Conservation (phyloP, 2,113 vertebrate genomes). For the Melanostigma gelatinosum region DNA sequence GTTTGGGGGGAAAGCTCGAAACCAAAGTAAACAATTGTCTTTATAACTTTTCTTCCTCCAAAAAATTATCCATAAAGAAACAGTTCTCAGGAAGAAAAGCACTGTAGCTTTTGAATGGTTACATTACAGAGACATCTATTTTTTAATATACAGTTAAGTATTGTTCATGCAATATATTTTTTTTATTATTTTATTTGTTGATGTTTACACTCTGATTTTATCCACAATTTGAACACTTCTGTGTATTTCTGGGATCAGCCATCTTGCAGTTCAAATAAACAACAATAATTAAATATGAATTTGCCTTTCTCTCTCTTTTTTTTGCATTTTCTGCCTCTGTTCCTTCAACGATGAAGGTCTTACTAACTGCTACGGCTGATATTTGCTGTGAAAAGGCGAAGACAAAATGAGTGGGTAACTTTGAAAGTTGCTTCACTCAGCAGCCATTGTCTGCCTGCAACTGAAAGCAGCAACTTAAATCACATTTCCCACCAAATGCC, state of each 20-base stretch:
- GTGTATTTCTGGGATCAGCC: neutral
- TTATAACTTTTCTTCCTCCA: too few species aligned
- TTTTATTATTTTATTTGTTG: conserved; percentile 6
- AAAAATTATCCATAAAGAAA: neutral
- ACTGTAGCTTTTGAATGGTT: neutral
- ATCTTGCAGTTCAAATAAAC: conserved; percentile 30
- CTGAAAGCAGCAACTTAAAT: neutral
- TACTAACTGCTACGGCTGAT: neutral
- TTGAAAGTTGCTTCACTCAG: neutral
- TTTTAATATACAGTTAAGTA: neutral
- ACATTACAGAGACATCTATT: neutral
- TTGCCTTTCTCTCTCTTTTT: too few species aligned
- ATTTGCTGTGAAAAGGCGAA: neutral
- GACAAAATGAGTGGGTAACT: neutral
- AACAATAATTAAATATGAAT: neutral
- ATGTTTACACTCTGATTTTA: neutral
- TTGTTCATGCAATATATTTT: neutral
- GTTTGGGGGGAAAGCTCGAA: neutral
- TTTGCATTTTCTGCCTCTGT: neutral
- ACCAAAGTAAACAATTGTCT: neutral
- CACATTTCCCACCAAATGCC: neutral
- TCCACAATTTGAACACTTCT: neutral
- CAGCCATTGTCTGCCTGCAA: neutral
- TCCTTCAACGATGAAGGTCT: neutral
- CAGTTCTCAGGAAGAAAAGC: neutral